These are phyloP conservation scores for Ophioninae sp. DNA, from an alignment of 2,888 invertebrate species.

Conservation along the genomic window DNA sequence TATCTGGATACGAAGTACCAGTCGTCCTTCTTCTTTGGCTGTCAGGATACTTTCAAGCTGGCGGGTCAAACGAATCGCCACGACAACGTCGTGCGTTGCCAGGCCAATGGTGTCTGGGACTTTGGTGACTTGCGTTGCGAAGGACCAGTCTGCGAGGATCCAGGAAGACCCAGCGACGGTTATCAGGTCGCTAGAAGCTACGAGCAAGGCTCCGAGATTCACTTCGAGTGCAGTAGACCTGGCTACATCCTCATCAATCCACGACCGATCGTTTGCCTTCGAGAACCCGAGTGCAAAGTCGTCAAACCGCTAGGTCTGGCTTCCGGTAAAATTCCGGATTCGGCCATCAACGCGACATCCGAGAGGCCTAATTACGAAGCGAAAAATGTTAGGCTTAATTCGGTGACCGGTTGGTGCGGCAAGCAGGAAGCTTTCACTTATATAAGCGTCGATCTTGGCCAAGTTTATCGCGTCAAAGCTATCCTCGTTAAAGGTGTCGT, in stretches of 20 bases:
- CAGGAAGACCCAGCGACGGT: conserved; percentile 96
- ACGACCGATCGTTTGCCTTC: conserved; percentile 93
- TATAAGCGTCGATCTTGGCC: conserved; percentile 96
- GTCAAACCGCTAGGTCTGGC: conserved; percentile 95
- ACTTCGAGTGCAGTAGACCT: conserved; percentile 94
- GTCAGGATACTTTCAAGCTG: conserved; percentile 96
- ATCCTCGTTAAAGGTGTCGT: conserved; percentile 97
- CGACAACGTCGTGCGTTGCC: conserved; percentile 95
- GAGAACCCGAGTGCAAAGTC: conserved; percentile 96
- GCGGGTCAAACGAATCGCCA: conserved; percentile 96
- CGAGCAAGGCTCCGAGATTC: conserved; percentile 94
- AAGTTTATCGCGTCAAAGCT: conserved; percentile 95
- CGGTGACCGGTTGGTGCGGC: conserved; percentile 98
- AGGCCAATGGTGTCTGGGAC: conserved; percentile 97
- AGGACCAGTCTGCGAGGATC: conserved; percentile 98
- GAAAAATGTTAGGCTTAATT: conserved; percentile 92
- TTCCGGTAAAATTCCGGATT: conserved; percentile 95
- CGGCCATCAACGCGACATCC: conserved; percentile 97
- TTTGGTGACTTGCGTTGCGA: conserved; percentile 97
- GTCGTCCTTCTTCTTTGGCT: conserved; percentile 97
- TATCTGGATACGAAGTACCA: conserved; percentile 94
- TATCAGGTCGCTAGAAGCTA: conserved; percentile 92
- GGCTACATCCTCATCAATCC: conserved; percentile 97
- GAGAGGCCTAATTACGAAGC: conserved; percentile 96
- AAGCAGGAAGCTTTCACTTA: conserved; percentile 98